A percentile compares a stretch with the other conserved stretches of the same genome.
These are phyloP conservation scores for Hydrocynus forskahlii DNA, from an alignment of 2,797 vertebrate species.

Conservation along the genomic window DNA sequence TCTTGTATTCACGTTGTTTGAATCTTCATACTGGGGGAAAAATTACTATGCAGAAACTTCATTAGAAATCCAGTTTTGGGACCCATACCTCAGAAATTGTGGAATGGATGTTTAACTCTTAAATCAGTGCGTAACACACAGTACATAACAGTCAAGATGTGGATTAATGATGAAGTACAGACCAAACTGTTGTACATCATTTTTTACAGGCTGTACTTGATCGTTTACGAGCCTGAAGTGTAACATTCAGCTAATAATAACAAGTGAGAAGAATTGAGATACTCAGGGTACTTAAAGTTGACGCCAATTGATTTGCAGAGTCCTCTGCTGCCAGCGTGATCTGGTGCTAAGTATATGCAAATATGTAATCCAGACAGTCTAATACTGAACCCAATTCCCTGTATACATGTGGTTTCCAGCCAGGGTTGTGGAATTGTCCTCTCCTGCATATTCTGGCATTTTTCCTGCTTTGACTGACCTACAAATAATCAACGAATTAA, in stretches of 20 bases:
- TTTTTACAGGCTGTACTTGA: background rate
- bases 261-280: conserved; percentile 4
- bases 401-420: background rate
- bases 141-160: background rate
- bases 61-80: background rate
- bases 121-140: background rate
- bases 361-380: background rate
- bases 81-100: background rate
- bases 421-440: background rate
- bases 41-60: background rate
- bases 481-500: background rate
- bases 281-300: background rate
- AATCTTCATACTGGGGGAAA: too few species aligned
- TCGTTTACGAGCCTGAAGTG: conserved; percentile 26
- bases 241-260: conserved; percentile 18
- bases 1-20: too few species aligned
- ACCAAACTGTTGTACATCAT: background rate
- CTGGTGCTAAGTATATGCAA: background rate
- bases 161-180: background rate
- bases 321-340: background rate
- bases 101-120: background rate
- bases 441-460: background rate
- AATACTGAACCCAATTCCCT: background rate
- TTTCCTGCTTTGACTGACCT: background rate
- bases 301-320: conserved; percentile 15